Evolutionary conservation across 1,140 invertebrate genomes (phyloP), one percentile per base, ranked within the genome.

Genomic region (Trichonephila inaurata): DNA sequence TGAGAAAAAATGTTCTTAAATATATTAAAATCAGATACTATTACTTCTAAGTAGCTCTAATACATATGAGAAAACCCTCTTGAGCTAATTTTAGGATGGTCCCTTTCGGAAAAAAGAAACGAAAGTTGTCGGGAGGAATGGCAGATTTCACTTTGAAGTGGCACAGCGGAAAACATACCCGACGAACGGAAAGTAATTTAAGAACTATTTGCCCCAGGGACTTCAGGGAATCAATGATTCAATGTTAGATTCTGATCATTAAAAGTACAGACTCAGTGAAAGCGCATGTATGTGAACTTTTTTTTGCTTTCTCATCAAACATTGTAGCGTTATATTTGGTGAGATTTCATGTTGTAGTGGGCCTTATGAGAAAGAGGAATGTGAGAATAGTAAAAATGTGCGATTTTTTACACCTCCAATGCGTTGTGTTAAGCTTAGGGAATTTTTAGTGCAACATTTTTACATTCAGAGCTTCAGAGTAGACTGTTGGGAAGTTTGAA

Each of bases 101-200:
- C 82, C 82, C 82, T 60, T 24, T 58, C 58, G 14, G 44, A n/a
- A 51, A 51, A 28, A 18, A 58, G 58, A 12, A 24, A 60, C 19
- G 82, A 85, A 85, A 24, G 24, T 19, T 85, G 82, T 60, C 82
- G 82, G 82, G 24, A 85, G 82, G 82, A 85, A 85, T 85, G 82
- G 58, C 82, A 85, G 82, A 85, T 85, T 60, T 85, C 82, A 85
- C 82, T 85, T 85, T 85, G 82, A 60, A 58, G 82, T 58, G 82
- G 82, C 24, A 16, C 82, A 85, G 82, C 58, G 82, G 82, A 85
- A 77, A 77, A 77, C 69, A 77, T 77, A 28, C 69, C 69, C 18
- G 69, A 77, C 89, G 77, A 91, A 82, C 28, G 77, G 77, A 82
- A 91, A 91, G 89, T 91, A 91, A 91, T 91, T 91, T 91, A 83